Base-by-base conservation (phyloP, 92 coral and sea anemone genomes). In the Pocillopora grandis region DNA sequence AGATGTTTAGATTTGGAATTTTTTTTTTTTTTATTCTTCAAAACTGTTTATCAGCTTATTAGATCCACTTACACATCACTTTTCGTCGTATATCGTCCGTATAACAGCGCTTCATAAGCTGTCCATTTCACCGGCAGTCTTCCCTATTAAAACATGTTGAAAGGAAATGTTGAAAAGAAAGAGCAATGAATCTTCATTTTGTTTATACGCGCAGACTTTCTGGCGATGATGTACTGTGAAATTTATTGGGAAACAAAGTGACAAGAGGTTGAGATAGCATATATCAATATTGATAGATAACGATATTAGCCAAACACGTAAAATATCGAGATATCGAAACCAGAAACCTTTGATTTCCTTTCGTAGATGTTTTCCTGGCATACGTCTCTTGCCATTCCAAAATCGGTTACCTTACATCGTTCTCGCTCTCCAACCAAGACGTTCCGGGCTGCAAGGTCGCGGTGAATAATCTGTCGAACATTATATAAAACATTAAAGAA, bases 101-200 rank as follows among this genome's bases (percentile, higher is more conserved):
- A 92, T 64, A 92, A 21, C 12, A 92, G 81, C 59, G 96, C 91
- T 76, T 92, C 96, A 58, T 85, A 85, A 35, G 96, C 93, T 23
- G 96, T 92, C 96, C 96, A 92, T 61, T 92, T 92, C 60, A 92
- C 96, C 1, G 96, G 96, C 4, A 92, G 85, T 66, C 96, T 92
- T 5, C 93, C 93, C 96, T 92, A 31, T 7, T 42, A 12, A 68
- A 18, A 60, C 10, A 76, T 1, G 60, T 18, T 11, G 10, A 56
- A 77, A 12, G 27, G 3, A 63, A 7, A 10, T 1, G 58, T 75
- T 57, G 77, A 42, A 52, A 16, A 55, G 21, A 2, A 75, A 3
- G 48, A 19, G 17, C 56, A n/a, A 19, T 7, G 9, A 68, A 3
- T 42, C 49, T 42, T 42, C 49, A 42, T 42, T 42, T 42, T 42